Evolutionary conservation across 2,888 invertebrate species (phyloP).

Genomic region (Apamea sordens): DNA sequence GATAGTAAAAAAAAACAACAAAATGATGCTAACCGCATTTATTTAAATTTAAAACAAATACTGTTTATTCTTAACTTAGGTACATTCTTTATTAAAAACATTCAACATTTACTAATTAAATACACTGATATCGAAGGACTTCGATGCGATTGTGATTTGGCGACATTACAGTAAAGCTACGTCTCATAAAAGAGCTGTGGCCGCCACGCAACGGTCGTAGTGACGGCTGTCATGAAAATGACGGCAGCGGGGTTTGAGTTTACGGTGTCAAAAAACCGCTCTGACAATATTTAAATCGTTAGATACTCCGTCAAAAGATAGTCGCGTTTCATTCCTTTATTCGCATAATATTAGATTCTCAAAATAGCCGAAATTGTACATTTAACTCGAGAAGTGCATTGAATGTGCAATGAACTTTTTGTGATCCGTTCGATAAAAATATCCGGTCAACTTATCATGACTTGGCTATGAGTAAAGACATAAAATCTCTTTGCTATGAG

Average conservation of each 20-base stretch:
- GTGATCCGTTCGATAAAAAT: no score
- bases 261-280: background rate
- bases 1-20: conserved; percentile 19
- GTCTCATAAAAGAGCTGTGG: no score
- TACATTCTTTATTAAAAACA: conserved; percentile 45
- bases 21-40: conserved; percentile 47
- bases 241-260: background rate
- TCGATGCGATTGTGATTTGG: conserved; percentile 4
- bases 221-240: background rate
- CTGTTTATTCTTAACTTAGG: conserved; percentile 44
- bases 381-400: no score
- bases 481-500: no score
- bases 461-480: no score
- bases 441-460: no score
- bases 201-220: background rate
- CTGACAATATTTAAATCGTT: background rate
- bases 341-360: no score
- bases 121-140: conserved; percentile 18
- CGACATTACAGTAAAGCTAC: background rate
- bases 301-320: background rate
- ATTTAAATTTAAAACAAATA: conserved; percentile 51
- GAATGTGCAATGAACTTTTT: no score
- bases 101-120: conserved; percentile 25
- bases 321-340: no score
- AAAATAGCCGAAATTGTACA: no score